A percentile compares a stretch with the other conserved stretches of the same genome.
phyloP scores from a whole-genome alignment of 2,888 invertebrate genomes.

The Xestoiulus laeticollis region DNA sequence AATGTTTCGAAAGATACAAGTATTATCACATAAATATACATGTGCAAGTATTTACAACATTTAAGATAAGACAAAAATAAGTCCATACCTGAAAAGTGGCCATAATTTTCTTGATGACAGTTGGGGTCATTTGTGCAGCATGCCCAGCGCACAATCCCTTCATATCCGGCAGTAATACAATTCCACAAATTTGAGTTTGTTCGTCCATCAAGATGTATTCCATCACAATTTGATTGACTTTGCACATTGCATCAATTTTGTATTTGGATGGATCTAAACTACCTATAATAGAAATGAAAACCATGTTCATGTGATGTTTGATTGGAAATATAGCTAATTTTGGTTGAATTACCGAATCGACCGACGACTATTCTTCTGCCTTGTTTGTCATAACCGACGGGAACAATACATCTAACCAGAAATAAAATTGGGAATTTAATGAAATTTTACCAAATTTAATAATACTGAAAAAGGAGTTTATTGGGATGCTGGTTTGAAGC shows the following conservation, averaged over 20 bases:
- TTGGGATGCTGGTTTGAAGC: neutral
- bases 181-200: slow-evolving; percentile 59
- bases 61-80: too few relatives aligned
- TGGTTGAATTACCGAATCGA: slow-evolving; percentile 43
- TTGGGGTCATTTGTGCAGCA: slow-evolving; percentile 70
- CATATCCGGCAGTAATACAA: slow-evolving; percentile 70
- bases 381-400: slow-evolving; percentile 68
- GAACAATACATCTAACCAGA: neutral
- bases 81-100: slow-evolving; percentile 62
- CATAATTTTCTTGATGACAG: slow-evolving; percentile 70
- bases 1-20: too few relatives aligned
- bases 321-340: neutral
- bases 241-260: neutral
- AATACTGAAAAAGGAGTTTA: neutral
- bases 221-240: slow-evolving; percentile 25
- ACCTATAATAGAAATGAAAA: neutral
- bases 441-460: neutral
- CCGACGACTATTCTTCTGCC: slow-evolving; percentile 70
- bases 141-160: slow-evolving; percentile 69
- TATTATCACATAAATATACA: too few relatives aligned
- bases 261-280: neutral
- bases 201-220: slow-evolving; percentile 48
- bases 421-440: neutral
- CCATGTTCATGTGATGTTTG: neutral
- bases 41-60: neutral